A percentile compares a stretch with the other conserved stretches of the same genome.
Conservation (phyloP, 1,140 invertebrate genomes). For the Trinorchestia longiramus region DNA sequence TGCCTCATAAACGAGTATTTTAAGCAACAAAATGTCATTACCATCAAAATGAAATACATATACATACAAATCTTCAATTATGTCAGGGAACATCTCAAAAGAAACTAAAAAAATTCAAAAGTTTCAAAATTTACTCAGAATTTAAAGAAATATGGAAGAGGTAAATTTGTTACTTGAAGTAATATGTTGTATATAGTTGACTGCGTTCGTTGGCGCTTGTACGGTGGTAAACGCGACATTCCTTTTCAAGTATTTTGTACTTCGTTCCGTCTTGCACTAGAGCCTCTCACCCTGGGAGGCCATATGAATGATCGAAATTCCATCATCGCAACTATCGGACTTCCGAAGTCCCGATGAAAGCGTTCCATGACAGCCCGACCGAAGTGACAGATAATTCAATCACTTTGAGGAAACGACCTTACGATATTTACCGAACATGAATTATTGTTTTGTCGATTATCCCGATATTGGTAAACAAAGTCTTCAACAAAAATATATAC, state of each 20-base stretch:
- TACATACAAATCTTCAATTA: background rate
- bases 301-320: background rate
- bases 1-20: background rate
- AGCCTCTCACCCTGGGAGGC: background rate
- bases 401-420: background rate
- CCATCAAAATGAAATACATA: background rate
- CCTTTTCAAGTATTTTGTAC: background rate
- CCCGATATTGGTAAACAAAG: slow-evolving; percentile 18
- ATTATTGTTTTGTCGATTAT: background rate
- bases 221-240: background rate
- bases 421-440: slow-evolving; percentile 10
- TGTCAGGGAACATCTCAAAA: background rate
- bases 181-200: background rate
- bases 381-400: slow-evolving; percentile 47
- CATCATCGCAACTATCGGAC: slow-evolving; percentile 29
- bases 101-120: background rate
- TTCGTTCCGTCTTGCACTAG: background rate
- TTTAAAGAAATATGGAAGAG: background rate
- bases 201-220: no score
- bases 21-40: background rate
- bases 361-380: background rate
- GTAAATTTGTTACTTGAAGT: background rate
- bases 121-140: background rate
- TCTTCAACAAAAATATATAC: background rate
- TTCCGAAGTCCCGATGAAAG: background rate